Evolutionary conservation across 2,797 vertebrate genomes (phyloP), one percentile per base, ranked within the genome.

Genomic region (Lates japonicus): DNA sequence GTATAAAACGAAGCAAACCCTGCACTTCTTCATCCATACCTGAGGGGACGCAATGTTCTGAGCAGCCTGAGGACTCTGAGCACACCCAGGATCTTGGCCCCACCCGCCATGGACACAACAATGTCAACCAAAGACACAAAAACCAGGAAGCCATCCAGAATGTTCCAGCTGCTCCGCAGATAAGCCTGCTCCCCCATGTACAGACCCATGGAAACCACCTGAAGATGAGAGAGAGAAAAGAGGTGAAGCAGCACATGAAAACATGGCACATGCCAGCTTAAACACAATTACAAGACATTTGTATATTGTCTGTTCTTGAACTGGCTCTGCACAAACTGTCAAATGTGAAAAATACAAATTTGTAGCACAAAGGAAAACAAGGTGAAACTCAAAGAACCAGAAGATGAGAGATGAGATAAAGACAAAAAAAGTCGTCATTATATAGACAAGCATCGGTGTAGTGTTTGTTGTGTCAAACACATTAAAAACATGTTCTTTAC

Each of bases 81-180:
- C 63, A 99, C 98, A 0, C 98, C 98, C 61, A 99, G 93, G 92
- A 99, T 99, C 94, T 99, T 99, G 63, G 98, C 98, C 13, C 98
- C 98, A 0, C 98, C 98, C 0, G 98, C 98, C 94, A 99, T 95
- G 0, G 98, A 99, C 67, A 99, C 98, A 22, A 99, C 98, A 0
- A 99, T 99, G 92, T 99, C 98, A 63, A 99, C 96, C 85, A 99
- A 93, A 16, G 98, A 99, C 74, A 99, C 98, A 0, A 99, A 98
- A 83, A 99, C 98, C 73, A 99, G 95, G 91, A 99, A 99, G 68
- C 98, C 98, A 35, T 99, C 98, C 85, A 99, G 94, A 81, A 99
- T 92, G 35, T 99, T 99, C 98, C 98, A 99, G 84, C 98, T 99
- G 93, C 98, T 99, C 58, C 97, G 96, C 75, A 99, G 94, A 83